Conservation (phyloP, 2,888 invertebrate species). For the Chesias legatella region DNA sequence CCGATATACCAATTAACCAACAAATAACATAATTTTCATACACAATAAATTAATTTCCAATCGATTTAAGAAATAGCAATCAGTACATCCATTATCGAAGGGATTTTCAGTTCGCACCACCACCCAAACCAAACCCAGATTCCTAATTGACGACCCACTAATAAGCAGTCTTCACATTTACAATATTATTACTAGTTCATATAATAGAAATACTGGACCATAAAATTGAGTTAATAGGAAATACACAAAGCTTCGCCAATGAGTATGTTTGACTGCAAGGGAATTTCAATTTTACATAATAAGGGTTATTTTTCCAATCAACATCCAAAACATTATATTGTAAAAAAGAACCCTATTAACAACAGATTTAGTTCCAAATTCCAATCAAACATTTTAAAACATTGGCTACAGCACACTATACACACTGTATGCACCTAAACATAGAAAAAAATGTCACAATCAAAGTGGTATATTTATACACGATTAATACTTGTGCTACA, state of each 20-base stretch:
- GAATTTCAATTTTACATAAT: slow-evolving; percentile 26
- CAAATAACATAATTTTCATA: no score
- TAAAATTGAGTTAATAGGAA: slow-evolving; percentile 73
- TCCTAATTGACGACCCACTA: slow-evolving; percentile 73
- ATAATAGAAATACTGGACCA: slow-evolving; percentile 76
- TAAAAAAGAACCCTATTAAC: slow-evolving; percentile 3
- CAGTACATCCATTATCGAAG: neutral
- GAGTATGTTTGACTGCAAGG: slow-evolving; percentile 34
- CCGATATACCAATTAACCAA: no score
- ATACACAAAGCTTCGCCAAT: slow-evolving; percentile 38
- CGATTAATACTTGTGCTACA: slow-evolving; percentile 23
- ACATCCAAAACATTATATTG: slow-evolving; percentile 4
- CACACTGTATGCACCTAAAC: slow-evolving; percentile 15
- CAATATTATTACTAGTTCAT: slow-evolving; percentile 53
- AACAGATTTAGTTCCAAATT: slow-evolving; percentile 3
- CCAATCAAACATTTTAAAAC: slow-evolving; percentile 12
- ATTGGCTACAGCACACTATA: slow-evolving; percentile 14
- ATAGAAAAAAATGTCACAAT: slow-evolving; percentile 12
- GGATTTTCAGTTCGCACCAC: slow-evolving; percentile 31
- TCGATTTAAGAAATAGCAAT: neutral
- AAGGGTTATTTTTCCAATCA: slow-evolving; percentile 7
- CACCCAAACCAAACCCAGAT: slow-evolving; percentile 36
- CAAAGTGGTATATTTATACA: slow-evolving; percentile 11
- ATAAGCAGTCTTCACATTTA: slow-evolving; percentile 72
- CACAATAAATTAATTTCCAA: no score